Conservation (phyloP, 2,797 vertebrate species). For the Gephyroberyx darwinii region DNA sequence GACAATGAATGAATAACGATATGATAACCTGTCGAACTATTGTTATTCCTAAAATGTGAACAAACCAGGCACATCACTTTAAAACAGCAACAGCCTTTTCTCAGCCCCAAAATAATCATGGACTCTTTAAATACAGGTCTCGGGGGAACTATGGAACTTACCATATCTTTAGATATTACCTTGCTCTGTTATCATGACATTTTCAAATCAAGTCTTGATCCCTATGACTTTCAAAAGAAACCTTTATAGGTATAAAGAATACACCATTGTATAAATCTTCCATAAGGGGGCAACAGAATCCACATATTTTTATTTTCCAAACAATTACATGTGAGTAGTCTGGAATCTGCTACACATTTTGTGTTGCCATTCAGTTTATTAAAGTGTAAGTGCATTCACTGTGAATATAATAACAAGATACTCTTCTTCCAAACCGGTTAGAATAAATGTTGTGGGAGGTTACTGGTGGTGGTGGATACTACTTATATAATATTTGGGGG, state of each 20-base stretch:
- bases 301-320: constrained; percentile 27
- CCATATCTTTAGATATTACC: background rate
- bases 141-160: constrained; percentile 9
- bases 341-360: background rate
- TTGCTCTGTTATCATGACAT: background rate
- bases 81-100: too few relatives aligned
- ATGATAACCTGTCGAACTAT: too few relatives aligned
- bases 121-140: constrained; percentile 32
- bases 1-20: too few relatives aligned
- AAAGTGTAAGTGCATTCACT: background rate
- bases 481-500: too few relatives aligned
- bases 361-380: background rate
- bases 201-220: background rate
- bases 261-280: constrained; percentile 12
- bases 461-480: too few relatives aligned
- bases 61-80: too few relatives aligned
- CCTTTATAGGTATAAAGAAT: too few relatives aligned
- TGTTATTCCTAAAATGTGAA: too few relatives aligned
- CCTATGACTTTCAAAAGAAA: background rate
- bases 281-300: constrained; percentile 67
- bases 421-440: too few relatives aligned
- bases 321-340: background rate
- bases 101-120: background rate
- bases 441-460: too few relatives aligned
- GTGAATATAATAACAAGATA: too few relatives aligned